Evolutionary conservation across 2,888 invertebrate species (phyloP), one percentile per base, ranked within the genome.

Genomic region (Eugnorisma glareosa): DNA sequence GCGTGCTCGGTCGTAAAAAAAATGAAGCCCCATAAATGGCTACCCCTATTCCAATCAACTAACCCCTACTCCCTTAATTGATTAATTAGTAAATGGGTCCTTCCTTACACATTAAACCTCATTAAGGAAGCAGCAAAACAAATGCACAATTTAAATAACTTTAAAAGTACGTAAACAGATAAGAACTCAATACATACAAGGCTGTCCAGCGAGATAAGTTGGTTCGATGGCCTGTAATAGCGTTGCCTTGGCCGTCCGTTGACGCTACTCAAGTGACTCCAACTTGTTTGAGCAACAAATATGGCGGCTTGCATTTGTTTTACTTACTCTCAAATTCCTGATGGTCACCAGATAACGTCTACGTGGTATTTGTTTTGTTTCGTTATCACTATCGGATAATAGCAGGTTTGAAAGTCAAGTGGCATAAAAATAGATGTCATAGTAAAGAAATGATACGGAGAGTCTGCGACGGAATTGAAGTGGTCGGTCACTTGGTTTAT

Each of bases 211-310:
- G n/a, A 75, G 87, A 85, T 84, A 85, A 73, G 67, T 45, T 57
- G 28, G 87, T 85, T 87, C 85, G 85, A 77, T 43, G 87, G 67
- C 87, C 87, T 59, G 64, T 73, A 66, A 69, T 72, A 71, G 79
- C 71, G 45, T 75, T 75, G 69, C 88, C 88, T 82, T 82, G 79
- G 54, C 63, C 69, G 88, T 79, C 77, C 86, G 67, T 77, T 75
- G 86, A 87, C 82, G 75, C 78, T 77, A 40, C 83, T 85, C 59
- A 57, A 69, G 73, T 72, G 69, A n/a, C 77, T 82, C 21, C 54
- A 51, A 69, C 81, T 73, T 81, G 84, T 81, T 81, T 75, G 67
- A 51, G 59, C 57, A 74, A 77, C 67, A 66, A 81, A 82, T 61
- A 84, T 74, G 71, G 77, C 66, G 24, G 68, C 61, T 13, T 31